phyloP scores from a whole-genome alignment of 2,888 invertebrate species.

The Hypercompe scribonia region DNA sequence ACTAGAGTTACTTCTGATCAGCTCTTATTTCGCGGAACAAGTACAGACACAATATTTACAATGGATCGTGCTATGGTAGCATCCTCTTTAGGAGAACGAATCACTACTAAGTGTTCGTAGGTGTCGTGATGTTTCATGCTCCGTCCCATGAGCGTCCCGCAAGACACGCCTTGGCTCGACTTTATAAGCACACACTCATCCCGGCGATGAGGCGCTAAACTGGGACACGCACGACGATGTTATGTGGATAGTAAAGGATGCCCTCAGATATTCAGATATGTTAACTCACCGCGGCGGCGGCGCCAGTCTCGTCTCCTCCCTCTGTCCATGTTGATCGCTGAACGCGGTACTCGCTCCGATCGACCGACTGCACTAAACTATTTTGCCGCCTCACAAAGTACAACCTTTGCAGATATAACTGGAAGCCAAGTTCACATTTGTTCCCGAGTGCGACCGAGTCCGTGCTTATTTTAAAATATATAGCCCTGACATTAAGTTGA shows the following conservation, averaged over 20 bases:
- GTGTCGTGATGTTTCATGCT: neutral
- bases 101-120: neutral
- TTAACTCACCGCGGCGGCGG: constrained; percentile 8
- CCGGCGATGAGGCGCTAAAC: neutral
- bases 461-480: neutral
- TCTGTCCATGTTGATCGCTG: neutral
- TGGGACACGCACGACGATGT: neutral
- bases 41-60: neutral
- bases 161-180: neutral
- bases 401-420: neutral
- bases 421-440: neutral
- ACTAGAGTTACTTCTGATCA: too few species aligned
- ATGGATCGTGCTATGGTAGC: neutral
- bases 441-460: neutral
- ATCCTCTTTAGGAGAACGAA: neutral
- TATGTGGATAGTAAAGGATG: neutral
- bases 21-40: neutral
- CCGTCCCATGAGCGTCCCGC: neutral
- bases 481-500: neutral
- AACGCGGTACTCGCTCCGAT: neutral
- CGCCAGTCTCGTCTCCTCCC: neutral
- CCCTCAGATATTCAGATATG: neutral
- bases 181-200: neutral
- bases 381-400: neutral
- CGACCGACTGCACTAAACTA: neutral